Percentiles rank a stretch among this genome's conserved stretches.
phyloP scores from a whole-genome alignment of 2,888 invertebrate genomes.

The Aspidiotus rigidus region DNA sequence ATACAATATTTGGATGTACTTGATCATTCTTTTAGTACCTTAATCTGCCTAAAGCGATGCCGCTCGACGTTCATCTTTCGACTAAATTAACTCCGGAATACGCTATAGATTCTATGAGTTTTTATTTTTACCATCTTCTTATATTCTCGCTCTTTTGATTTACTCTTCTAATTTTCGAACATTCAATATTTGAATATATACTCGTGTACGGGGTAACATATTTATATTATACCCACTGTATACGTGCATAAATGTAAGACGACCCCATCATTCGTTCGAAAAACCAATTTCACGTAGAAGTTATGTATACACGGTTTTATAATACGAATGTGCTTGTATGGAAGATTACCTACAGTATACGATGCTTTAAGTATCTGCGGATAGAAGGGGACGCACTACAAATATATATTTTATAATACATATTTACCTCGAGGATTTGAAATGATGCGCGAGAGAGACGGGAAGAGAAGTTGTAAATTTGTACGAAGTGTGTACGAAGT shows the following conservation, averaged over 20 bases:
- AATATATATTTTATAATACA: slow-evolving; percentile 7
- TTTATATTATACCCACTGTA: neutral
- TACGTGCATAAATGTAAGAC: neutral
- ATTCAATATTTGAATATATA: slow-evolving; percentile 30
- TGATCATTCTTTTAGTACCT: neutral
- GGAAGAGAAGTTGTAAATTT: slow-evolving; percentile 18
- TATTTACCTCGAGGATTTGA: slow-evolving; percentile 24
- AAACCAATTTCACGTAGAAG: slow-evolving; percentile 22
- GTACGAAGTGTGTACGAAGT: slow-evolving; percentile 2
- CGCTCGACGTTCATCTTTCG: neutral
- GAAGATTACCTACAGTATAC: neutral
- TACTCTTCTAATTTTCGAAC: slow-evolving; percentile 31
- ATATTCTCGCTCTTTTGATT: slow-evolving; percentile 15
- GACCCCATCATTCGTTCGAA: slow-evolving; percentile 6
- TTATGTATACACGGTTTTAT: neutral
- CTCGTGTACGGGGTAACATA: neutral
- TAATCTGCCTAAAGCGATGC: neutral
- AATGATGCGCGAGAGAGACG: neutral
- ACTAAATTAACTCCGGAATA: neutral
- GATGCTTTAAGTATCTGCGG: neutral
- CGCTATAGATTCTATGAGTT: neutral
- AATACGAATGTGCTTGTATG: neutral
- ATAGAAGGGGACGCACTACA: neutral
- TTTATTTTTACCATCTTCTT: neutral
- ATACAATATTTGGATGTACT: neutral